Conservation (phyloP, 2,888 invertebrate genomes). For the Aspidiotus rigidus region DNA sequence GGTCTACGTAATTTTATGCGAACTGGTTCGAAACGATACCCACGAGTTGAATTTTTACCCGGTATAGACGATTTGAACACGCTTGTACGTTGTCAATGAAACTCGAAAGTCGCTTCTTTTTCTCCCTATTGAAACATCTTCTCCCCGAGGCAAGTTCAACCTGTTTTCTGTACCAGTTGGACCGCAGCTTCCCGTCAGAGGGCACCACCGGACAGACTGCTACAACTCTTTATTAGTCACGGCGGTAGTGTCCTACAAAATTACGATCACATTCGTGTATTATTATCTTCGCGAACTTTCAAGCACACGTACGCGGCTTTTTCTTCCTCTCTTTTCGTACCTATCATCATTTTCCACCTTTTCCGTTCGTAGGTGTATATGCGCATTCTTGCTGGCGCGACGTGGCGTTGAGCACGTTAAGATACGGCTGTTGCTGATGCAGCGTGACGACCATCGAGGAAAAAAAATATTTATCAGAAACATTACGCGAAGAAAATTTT, state of each 20-base stretch:
- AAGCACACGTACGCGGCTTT: too few species aligned
- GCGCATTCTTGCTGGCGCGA: too few species aligned
- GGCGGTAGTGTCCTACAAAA: not conserved
- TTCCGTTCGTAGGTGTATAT: too few species aligned
- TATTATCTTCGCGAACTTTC: too few species aligned
- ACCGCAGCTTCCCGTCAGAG: conserved; percentile 23
- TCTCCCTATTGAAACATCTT: conserved; percentile 31
- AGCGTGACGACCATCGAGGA: too few species aligned
- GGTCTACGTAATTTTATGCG: conserved; percentile 8
- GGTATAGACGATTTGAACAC: conserved; percentile 11
- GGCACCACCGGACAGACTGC: conserved; percentile 18
- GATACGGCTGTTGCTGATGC: too few species aligned
- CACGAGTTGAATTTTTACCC: conserved; percentile 19
- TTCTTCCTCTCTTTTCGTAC: too few species aligned
- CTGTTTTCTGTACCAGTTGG: conserved; percentile 22
- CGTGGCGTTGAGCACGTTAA: too few species aligned
- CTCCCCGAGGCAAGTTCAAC: conserved; percentile 30
- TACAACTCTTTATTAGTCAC: not conserved
- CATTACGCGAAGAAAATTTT: too few species aligned
- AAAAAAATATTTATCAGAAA: too few species aligned
- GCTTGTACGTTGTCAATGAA: conserved; percentile 26
- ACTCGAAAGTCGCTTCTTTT: conserved; percentile 26
- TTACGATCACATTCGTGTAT: too few species aligned
- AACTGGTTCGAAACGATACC: conserved; percentile 21
- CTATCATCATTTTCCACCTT: too few species aligned